These are phyloP conservation scores for Aromia moschata DNA, from an alignment of 2,888 invertebrate species.

Conservation along the genomic window DNA sequence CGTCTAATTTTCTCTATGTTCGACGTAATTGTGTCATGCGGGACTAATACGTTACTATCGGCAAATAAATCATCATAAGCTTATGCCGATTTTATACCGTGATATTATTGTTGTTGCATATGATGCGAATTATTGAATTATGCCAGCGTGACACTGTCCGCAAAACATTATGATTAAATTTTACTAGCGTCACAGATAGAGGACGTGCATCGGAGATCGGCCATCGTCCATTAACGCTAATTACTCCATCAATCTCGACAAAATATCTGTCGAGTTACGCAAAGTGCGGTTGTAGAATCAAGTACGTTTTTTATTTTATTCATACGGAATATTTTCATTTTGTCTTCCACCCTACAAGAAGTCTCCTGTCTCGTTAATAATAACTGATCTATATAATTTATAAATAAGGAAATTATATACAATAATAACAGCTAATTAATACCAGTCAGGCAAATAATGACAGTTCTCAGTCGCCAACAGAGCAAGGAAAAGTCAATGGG, in stretches of 20 bases:
- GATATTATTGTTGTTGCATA: slow-evolving; percentile 25
- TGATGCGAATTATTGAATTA: slow-evolving; percentile 37
- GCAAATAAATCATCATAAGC: slow-evolving; percentile 18
- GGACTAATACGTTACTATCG: slow-evolving; percentile 9
- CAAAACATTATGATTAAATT: slow-evolving; percentile 32
- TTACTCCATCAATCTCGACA: slow-evolving; percentile 20
- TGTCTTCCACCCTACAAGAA: no score
- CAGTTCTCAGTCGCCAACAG: no score
- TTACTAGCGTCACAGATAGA: slow-evolving; percentile 18
- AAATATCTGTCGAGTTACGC: slow-evolving; percentile 11
- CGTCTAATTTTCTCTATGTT: slow-evolving; percentile 12
- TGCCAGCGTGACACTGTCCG: slow-evolving; percentile 27
- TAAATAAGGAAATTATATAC: no score
- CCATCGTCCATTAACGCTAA: slow-evolving; percentile 18
- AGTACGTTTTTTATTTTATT: no score
- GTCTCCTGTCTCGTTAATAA: no score
- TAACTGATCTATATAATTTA: no score
- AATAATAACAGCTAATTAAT: no score
- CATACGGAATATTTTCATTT: no score
- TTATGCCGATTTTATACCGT: slow-evolving; percentile 17
- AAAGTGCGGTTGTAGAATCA: background rate
- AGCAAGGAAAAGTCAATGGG: no score
- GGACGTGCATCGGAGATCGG: slow-evolving; percentile 3
- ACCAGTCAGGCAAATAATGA: no score
- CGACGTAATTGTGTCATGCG: slow-evolving; percentile 10